These are phyloP conservation scores for Drosophila formosana DNA, from an alignment of 2,888 invertebrate genomes.

Conservation along the genomic window DNA sequence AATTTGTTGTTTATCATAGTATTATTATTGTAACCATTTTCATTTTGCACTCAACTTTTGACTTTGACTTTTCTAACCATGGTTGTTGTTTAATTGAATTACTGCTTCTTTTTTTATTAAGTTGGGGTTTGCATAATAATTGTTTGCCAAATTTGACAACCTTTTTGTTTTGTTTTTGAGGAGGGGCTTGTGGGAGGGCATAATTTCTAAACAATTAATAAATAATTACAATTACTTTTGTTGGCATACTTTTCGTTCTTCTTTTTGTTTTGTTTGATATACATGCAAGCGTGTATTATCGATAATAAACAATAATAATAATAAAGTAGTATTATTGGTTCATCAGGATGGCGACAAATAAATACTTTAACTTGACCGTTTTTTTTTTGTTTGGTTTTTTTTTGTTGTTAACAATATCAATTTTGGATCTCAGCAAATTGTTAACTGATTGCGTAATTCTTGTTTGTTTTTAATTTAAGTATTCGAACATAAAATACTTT, in stretches of 20 bases:
- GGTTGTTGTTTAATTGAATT: slow-evolving; percentile 28
- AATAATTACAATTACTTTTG: slow-evolving; percentile 63
- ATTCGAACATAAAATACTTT: slow-evolving; percentile 79
- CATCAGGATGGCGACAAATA: slow-evolving; percentile 63
- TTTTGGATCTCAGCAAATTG: slow-evolving; percentile 25
- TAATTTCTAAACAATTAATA: slow-evolving; percentile 60
- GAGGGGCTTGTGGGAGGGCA: background rate
- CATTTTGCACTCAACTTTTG: slow-evolving; percentile 58
- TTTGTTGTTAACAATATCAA: slow-evolving; percentile 21
- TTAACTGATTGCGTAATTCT: slow-evolving; percentile 19
- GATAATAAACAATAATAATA: slow-evolving; percentile 56
- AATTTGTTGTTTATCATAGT: slow-evolving; percentile 9
- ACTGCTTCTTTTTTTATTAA: slow-evolving; percentile 7
- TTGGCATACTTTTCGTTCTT: slow-evolving; percentile 31
- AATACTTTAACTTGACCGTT: slow-evolving; percentile 38
- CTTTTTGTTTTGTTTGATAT: slow-evolving; percentile 9
- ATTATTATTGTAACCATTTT: slow-evolving; percentile 42
- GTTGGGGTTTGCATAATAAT: slow-evolving; percentile 1
- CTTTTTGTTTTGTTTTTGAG: background rate
- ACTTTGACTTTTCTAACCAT: slow-evolving; percentile 42
- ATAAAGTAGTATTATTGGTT: slow-evolving; percentile 26
- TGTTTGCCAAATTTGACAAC: background rate
- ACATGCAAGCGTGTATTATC: slow-evolving; percentile 28
- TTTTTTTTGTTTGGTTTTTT: background rate
- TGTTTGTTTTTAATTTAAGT: slow-evolving; percentile 45